Evolutionary conservation across 2,888 invertebrate genomes (phyloP).

Genomic region (Cactoblastis cactorum): DNA sequence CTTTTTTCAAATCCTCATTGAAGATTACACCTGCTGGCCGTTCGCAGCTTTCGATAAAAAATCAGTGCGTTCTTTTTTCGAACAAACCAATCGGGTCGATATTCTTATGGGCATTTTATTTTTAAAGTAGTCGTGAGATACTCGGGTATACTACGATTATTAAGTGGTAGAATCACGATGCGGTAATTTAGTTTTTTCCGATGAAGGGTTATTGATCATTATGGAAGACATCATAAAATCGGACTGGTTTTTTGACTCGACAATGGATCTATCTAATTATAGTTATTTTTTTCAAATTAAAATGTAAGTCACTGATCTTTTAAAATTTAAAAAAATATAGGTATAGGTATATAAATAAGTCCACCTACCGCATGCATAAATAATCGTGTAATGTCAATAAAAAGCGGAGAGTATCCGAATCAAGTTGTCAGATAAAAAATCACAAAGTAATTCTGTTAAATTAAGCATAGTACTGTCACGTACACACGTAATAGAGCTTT

Average conservation of each 20-base stretch:
- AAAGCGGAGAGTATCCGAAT: slow-evolving; percentile 28
- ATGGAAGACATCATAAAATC: slow-evolving; percentile 55
- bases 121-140: slow-evolving; percentile 77
- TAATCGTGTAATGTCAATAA: slow-evolving; percentile 49
- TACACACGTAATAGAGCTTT: slow-evolving; percentile 42
- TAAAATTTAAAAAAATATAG: too few species aligned
- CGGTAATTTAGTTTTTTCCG: slow-evolving; percentile 59
- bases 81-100: slow-evolving; percentile 55
- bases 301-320: slow-evolving; percentile 25
- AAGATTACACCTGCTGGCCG: slow-evolving; percentile 76
- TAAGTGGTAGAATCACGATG: slow-evolving; percentile 74
- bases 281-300: slow-evolving; percentile 50
- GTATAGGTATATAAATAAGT: too few species aligned
- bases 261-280: slow-evolving; percentile 46
- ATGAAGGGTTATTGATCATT: slow-evolving; percentile 71
- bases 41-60: slow-evolving; percentile 76
- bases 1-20: slow-evolving; percentile 74
- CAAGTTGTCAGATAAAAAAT: slow-evolving; percentile 38
- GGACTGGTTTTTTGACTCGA: slow-evolving; percentile 28
- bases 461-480: slow-evolving; percentile 64
- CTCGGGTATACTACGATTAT: slow-evolving; percentile 67
- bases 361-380: slow-evolving; percentile 62
- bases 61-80: slow-evolving; percentile 66
- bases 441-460: slow-evolving; percentile 53
- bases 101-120: slow-evolving; percentile 55